Conservation (phyloP, 2,113 vertebrate genomes). For the Pungitius pungitius region DNA sequence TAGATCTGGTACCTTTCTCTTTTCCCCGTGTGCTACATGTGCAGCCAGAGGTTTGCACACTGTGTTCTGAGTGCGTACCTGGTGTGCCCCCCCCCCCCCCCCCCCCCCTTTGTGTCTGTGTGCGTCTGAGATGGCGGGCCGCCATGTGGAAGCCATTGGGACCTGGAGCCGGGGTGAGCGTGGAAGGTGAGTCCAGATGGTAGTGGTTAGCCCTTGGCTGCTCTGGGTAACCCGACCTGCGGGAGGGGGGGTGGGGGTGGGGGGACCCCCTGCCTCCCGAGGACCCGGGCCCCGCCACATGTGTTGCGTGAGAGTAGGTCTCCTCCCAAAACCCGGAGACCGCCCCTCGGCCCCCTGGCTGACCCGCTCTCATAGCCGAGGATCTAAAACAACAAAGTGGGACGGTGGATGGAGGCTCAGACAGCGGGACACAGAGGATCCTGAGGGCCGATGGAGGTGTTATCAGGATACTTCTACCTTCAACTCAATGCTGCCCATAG, state of each 20-base stretch:
- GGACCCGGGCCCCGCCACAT: conserved; percentile 73
- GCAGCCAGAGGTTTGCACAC: neutral
- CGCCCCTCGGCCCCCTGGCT: conserved; percentile 66
- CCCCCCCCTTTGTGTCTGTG: conserved; percentile 28
- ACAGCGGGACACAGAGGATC: conserved; percentile 49
- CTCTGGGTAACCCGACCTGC: conserved; percentile 74
- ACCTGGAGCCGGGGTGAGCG: conserved; percentile 46
- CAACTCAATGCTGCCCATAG: neutral
- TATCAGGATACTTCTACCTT: conserved; percentile 3
- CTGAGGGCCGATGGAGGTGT: conserved; percentile 25
- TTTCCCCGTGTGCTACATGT: neutral
- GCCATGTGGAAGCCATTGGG: conserved; percentile 80
- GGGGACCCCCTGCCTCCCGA: conserved; percentile 68
- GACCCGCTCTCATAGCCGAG: conserved; percentile 51
- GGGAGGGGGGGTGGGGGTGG: too few relatives aligned
- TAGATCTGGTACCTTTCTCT: neutral
- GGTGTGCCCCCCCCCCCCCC: conserved; percentile 19
- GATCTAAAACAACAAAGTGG: conserved; percentile 67
- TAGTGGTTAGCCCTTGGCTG: conserved; percentile 76
- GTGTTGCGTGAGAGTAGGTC: conserved; percentile 77
- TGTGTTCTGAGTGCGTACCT: neutral
- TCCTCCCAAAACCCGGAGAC: conserved; percentile 68
- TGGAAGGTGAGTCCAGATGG: conserved; percentile 76
- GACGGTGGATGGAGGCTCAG: conserved; percentile 59
- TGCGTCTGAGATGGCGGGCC: conserved; percentile 52